A percentile compares a stretch with the other conserved stretches of the same genome.
phyloP scores from a whole-genome alignment of 2,888 invertebrate species.

The Tholera decimalis region DNA sequence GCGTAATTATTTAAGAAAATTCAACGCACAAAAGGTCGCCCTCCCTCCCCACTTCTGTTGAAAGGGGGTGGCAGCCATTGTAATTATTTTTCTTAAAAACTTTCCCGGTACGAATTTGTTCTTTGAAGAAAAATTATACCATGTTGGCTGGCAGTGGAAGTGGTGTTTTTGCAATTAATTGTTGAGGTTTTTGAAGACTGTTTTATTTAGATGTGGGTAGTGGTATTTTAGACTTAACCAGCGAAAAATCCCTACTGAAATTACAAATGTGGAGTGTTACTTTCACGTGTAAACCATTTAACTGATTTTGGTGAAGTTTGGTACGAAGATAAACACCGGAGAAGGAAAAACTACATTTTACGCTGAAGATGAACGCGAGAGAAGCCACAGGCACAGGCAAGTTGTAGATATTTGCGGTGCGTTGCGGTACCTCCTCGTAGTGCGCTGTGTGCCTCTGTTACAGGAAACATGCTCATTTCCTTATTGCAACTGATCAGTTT shows the following conservation, averaged over 20 bases:
- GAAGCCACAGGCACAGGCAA: too few species aligned
- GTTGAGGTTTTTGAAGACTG: background rate
- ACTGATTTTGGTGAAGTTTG: too few species aligned
- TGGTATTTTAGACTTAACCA: background rate
- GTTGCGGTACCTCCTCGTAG: too few species aligned
- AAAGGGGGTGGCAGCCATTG: constrained; percentile 79
- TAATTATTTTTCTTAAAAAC: constrained; percentile 89
- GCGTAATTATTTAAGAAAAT: constrained; percentile 87
- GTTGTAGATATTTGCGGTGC: too few species aligned
- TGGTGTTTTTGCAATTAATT: constrained; percentile 25
- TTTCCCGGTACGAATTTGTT: constrained; percentile 79
- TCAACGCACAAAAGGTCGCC: constrained; percentile 73
- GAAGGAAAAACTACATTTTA: too few species aligned
- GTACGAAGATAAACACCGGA: too few species aligned
- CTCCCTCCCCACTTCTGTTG: constrained; percentile 59
- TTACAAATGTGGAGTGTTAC: too few species aligned
- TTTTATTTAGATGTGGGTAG: background rate
- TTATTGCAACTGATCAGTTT: too few species aligned
- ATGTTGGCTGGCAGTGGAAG: constrained; percentile 63
- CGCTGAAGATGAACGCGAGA: too few species aligned
- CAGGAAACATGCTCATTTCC: too few species aligned
- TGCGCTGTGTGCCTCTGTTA: background rate
- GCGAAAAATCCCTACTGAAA: too few species aligned
- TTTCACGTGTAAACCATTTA: too few species aligned
- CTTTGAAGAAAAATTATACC: constrained; percentile 70